Base-by-base conservation (phyloP, 2,888 invertebrate genomes). In the Pachycephus smyrnensis region DNA sequence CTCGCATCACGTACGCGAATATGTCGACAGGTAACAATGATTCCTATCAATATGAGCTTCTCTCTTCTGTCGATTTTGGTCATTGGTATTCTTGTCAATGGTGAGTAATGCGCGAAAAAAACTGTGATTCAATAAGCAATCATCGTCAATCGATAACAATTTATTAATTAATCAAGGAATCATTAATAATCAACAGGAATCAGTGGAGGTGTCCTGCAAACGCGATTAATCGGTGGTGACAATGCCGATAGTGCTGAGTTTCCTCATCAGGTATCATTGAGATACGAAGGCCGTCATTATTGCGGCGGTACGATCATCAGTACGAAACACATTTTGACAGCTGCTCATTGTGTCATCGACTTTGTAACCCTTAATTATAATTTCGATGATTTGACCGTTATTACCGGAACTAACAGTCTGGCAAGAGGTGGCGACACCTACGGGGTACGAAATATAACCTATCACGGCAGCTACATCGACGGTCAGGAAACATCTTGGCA, bases 281-380 rank as follows among this genome's bases (percentile, higher is more conserved):
- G 83, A 30, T 23, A 68, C 0, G 55, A 78, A 9, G 81, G 81
- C 1, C 3, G 6, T 0, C 89, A 87, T 69, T 37, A 84, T 37
- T 89, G 89, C 76, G 88, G 88, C 9, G 86, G 88, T 36, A 77
- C 85, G 1, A 83, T 89, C 32, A 84, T 89, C 36, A 76, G 73
- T 30, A 77, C 76, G 0, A 73, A 73, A 9, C 85, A 84, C 77
- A 77, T 89, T 9, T 31, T 89, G 32, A 88, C 89, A 4, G 88
- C 89, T 71, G 89, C 89, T 11, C 86, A 87, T 68, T 89, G 88
- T 69, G 77, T 86, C 1, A 6, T 37, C 1, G 73, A 73, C 0
- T 23, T 79, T 1, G 0, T 0, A 71, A 15, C n/a, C n/a, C n/a
- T n/a, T n/a, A 31, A 31, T 23, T 75, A 76, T 73, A 55, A 78